Base-by-base conservation (phyloP, 2,113 vertebrate genomes). In the Rissa tridactyla region DNA sequence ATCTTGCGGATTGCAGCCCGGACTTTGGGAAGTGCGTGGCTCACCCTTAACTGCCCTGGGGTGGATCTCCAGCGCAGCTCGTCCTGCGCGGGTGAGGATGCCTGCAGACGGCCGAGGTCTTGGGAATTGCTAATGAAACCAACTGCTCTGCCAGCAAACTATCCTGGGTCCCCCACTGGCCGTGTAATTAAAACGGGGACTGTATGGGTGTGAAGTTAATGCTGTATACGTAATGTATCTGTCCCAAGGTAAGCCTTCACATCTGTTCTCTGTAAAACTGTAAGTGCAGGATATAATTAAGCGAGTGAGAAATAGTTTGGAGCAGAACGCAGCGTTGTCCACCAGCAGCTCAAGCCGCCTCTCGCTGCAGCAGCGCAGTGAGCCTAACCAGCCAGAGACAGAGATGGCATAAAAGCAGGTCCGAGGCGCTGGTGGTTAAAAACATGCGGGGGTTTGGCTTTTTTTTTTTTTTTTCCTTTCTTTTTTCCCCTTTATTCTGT, bases 171-270 rank as follows among this genome's bases (percentile, higher is more conserved):
- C 65, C 94, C 91, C 79, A 91, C 89, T 57, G 92, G n/a, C 94
- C 88, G 84, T 42, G 52, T 93, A 97, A 97, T 97, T 90, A 86
- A 92, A 94, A 82, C 51, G 42, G 78, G 91, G 83, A 44, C 84
- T 8, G 46, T 22, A 76, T 64, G 92, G 84, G 80, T 47, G 80
- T 84, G 91, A 80, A 94, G 85, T 86, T 96, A 96, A 95, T 92
- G 82, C 92, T 90, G 70, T 90, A n/a, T 62, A 81, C 78, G 81
- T 90, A 92, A 92, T 79, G 64, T 66, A 83, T 88, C 57, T 95
- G 84, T 96, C 95, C 95, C 93, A 96, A 88, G 87, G 87, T 88
- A 87, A 88, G 76, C 64, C 80, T 79, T 55, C 93, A 52, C 91
- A 94, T 94, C 90, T 95, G 88, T 58, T 95, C 79, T 71, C 81